Conservation (phyloP, 1,140 invertebrate species). For the Colletes latitarsis region DNA sequence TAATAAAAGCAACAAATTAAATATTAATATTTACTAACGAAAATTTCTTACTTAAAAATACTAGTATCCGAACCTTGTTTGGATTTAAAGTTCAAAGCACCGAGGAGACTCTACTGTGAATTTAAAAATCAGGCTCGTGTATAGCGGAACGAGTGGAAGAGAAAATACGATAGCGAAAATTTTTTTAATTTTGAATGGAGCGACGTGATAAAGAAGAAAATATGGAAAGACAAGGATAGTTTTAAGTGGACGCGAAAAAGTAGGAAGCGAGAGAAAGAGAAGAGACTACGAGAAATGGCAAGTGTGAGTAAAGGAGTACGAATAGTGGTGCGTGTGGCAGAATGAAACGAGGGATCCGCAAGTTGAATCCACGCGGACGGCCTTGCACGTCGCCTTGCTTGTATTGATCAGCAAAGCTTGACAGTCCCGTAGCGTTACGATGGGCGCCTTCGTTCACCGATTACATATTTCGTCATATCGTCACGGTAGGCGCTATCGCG, state of each 20-base stretch:
- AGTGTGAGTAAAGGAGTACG: slow-evolving; percentile 34
- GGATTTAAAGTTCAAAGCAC: no score
- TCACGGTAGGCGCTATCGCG: slow-evolving; percentile 21
- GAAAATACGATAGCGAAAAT: neutral
- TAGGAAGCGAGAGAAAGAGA: slow-evolving; percentile 26
- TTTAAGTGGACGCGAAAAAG: neutral
- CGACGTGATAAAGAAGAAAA: neutral
- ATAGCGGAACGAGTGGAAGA: no score
- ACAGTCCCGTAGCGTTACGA: slow-evolving; percentile 72
- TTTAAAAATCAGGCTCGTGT: no score
- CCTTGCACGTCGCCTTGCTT: slow-evolving; percentile 79
- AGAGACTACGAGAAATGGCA: neutral
- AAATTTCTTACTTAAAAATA: no score
- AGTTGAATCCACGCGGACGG: slow-evolving; percentile 75
- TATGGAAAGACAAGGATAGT: neutral
- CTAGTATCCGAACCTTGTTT: no score
- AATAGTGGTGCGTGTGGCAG: slow-evolving; percentile 46
- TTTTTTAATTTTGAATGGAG: neutral
- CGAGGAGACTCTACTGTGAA: no score
- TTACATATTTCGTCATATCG: slow-evolving; percentile 31
- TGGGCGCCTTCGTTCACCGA: slow-evolving; percentile 61
- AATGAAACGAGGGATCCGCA: slow-evolving; percentile 63
- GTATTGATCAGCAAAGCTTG: slow-evolving; percentile 78
- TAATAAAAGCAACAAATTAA: no score
- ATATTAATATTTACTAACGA: no score